Evolutionary conservation across 2,113 vertebrate genomes (phyloP).

Genomic region (Vulpes lagopus): DNA sequence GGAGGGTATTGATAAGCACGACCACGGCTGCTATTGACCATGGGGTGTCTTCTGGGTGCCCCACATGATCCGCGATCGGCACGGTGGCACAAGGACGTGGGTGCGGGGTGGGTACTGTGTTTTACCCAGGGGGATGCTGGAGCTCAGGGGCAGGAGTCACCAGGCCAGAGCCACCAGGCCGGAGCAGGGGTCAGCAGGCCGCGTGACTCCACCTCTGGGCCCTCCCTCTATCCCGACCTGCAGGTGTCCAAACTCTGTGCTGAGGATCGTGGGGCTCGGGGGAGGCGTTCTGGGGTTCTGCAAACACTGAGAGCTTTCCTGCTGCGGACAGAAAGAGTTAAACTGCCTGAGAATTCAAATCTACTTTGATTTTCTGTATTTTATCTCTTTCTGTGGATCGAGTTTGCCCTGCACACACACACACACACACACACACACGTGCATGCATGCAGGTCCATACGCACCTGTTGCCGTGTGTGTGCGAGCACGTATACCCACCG

Average conservation of each 20-base stretch:
- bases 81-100: neutral
- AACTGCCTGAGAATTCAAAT: neutral
- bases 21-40: neutral
- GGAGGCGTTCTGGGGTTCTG: neutral
- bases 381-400: neutral
- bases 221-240: neutral
- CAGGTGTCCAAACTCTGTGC: too few relatives aligned
- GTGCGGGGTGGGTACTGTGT: accelerated
- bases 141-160: neutral
- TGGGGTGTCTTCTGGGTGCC: accelerated
- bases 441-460: too few relatives aligned
- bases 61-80: accelerated
- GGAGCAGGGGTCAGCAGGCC: too few relatives aligned
- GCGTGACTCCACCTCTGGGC: accelerated
- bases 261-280: neutral
- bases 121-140: neutral
- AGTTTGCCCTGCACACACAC: neutral
- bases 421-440: neutral
- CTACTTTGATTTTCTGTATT: neutral
- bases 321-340: neutral
- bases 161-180: accelerated
- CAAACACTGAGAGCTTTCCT: neutral
- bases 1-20: neutral
- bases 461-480: neutral
- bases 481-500: too few relatives aligned